These are phyloP conservation scores for Margarornis squamiger DNA, from an alignment of 2,797 vertebrate species.

Conservation along the genomic window DNA sequence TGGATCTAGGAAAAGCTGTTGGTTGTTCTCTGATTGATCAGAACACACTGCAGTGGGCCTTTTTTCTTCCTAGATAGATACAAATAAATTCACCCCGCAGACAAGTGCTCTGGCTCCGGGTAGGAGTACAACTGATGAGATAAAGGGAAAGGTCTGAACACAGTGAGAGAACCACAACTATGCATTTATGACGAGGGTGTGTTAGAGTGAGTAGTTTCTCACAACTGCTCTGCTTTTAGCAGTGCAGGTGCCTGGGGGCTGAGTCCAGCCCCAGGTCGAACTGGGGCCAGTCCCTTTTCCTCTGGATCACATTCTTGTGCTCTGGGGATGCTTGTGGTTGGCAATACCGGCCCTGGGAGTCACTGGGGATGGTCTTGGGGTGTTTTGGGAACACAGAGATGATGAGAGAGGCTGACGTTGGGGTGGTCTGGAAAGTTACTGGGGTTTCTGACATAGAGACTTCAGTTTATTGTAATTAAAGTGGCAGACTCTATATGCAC, in stretches of 20 bases:
- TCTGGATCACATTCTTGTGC: background rate
- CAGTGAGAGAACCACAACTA: constrained; percentile 8
- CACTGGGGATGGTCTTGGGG: background rate
- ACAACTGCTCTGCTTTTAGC: background rate
- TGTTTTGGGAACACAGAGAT: background rate
- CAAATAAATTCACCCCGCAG: background rate
- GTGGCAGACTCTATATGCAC: background rate
- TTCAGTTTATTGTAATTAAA: background rate
- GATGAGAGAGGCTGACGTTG: fast-evolving
- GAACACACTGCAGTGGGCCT: background rate
- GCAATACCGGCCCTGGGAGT: background rate
- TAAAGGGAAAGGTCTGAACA: constrained; percentile 32
- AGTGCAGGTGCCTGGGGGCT: background rate
- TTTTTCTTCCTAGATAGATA: background rate
- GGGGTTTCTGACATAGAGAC: fast-evolving
- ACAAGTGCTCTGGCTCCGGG: constrained; percentile 1
- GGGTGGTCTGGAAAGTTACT: fast-evolving
- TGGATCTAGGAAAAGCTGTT: background rate
- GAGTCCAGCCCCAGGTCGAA: background rate
- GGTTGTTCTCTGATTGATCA: background rate
- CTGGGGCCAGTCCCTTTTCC: background rate
- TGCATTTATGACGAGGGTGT: constrained; percentile 38
- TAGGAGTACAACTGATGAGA: background rate
- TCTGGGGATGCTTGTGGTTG: background rate
- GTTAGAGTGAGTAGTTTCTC: constrained; percentile 1